Evolutionary conservation across 2,113 vertebrate genomes (phyloP).

Genomic region (Antigone vipio): DNA sequence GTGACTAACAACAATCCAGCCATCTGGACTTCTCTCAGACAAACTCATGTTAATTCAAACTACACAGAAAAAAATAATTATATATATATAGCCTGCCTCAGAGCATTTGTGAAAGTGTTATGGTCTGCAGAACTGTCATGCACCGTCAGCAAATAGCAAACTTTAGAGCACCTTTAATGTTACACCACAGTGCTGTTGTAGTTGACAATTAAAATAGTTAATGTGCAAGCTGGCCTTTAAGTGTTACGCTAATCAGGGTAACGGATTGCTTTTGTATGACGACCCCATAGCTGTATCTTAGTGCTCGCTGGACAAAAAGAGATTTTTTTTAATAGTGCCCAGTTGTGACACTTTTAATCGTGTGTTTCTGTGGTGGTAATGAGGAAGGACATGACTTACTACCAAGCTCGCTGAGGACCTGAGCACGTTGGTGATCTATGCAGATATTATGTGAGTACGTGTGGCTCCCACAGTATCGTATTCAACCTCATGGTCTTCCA

Average conservation of each 20-base stretch:
- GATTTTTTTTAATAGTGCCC: background rate
- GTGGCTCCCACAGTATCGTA: background rate
- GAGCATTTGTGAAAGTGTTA: constrained; percentile 34
- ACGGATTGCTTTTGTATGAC: constrained; percentile 21
- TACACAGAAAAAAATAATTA: background rate
- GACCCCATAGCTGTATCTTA: background rate
- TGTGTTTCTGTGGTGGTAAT: background rate
- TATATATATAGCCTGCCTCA: background rate
- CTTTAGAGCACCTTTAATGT: constrained; percentile 50
- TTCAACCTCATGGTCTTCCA: background rate
- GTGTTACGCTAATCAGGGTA: constrained; percentile 3
- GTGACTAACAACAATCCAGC: background rate
- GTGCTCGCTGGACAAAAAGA: background rate
- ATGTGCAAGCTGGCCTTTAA: constrained; percentile 42
- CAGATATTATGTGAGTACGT: background rate
- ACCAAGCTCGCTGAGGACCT: background rate
- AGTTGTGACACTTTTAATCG: background rate
- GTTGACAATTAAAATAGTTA: constrained; percentile 61
- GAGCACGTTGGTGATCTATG: background rate
- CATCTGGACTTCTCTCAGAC: background rate
- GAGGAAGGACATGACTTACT: background rate
- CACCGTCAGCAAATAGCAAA: constrained; percentile 41
- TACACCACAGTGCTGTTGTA: constrained; percentile 45
- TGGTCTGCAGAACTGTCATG: constrained; percentile 30
- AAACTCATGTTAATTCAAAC: constrained; percentile 10